Evolutionary conservation across 2,888 invertebrate species (phyloP).

Genomic region (Lydus trimaculatus): DNA sequence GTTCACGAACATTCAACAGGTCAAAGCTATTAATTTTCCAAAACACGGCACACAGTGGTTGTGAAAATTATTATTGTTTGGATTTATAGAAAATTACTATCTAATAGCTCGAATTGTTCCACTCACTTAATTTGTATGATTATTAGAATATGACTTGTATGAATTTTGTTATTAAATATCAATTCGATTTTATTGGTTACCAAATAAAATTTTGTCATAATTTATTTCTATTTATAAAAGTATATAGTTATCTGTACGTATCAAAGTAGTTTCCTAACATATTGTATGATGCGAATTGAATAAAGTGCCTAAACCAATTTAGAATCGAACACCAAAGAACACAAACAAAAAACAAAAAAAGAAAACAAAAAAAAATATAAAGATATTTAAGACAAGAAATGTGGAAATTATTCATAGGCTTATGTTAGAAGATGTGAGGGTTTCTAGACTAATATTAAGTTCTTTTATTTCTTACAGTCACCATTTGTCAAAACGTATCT

Average conservation of each 20-base stretch:
- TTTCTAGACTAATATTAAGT: slow-evolving; percentile 53
- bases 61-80: slow-evolving; percentile 25
- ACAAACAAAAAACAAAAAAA: no score
- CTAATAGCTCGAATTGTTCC: slow-evolving; percentile 19
- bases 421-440: slow-evolving; percentile 54
- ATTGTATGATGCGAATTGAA: slow-evolving; percentile 53
- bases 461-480: slow-evolving; percentile 55
- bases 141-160: slow-evolving; percentile 19
- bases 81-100: slow-evolving; percentile 17
- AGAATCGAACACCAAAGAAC: slow-evolving; percentile 50
- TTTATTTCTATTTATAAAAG: slow-evolving; percentile 1
- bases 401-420: slow-evolving; percentile 60
- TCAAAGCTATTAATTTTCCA: slow-evolving; percentile 29
- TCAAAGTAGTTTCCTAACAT: slow-evolving; percentile 21
- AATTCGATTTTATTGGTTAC: slow-evolving; percentile 22
- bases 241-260: no score
- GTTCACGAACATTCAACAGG: slow-evolving; percentile 27
- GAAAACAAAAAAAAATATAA: slow-evolving; percentile 50
- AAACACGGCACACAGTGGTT: slow-evolving; percentile 21
- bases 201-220: slow-evolving; percentile 24
- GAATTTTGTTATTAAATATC: slow-evolving; percentile 16
- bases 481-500: slow-evolving; percentile 57
- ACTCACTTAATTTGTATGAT: slow-evolving; percentile 27
- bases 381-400: slow-evolving; percentile 59
- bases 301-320: slow-evolving; percentile 53